Base-by-base conservation (phyloP, 2,888 invertebrate genomes). In the Harpalus rufipes region DNA sequence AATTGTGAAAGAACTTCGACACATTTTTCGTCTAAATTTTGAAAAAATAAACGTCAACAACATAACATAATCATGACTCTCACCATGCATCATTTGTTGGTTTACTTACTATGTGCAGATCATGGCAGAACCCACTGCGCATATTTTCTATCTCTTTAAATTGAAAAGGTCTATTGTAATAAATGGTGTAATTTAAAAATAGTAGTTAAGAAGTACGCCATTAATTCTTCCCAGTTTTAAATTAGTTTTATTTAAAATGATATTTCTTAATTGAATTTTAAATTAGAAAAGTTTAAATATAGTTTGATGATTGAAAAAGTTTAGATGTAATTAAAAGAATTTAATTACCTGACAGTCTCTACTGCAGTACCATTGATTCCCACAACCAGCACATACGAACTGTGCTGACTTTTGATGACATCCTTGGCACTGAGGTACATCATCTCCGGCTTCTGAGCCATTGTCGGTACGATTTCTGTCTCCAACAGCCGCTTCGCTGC, bases 301-400 rank as follows among this genome's bases (percentile, higher is more conserved):
- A 16, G n/a, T 10, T 16, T 59, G 16, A 59, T 59, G 18, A 59
- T 59, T 16, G 14, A 14, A 59, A 59, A 16, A 59, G 18, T 59
- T 16, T 16, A 14, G 18, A 59, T 3, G 59, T 51, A 51, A 59
- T 59, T 59, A 16, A 32, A 59, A 59, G 18, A 59, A 59, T 16
- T 59, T 59, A n/a, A 32, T 74, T 91, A 97, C 97, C 95, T 98
- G 98, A 90, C 98, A 98, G 87, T 96, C 96, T 83, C 97, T 93
- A 89, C 97, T 97, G 93, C 98, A 98, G 91, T 98, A 98, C 97
- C 97, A 98, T 92, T 97, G 97, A 91, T 96, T 96, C 87, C 96
- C 96, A 90, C 97, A 97, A 78, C 96, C 97, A 65, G 97, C 97
- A 90, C 97, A 97, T 63, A 97, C 96, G 89, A 96, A 97, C 91